Conservation (phyloP, 2,113 vertebrate genomes). For the Merops nubicus region DNA sequence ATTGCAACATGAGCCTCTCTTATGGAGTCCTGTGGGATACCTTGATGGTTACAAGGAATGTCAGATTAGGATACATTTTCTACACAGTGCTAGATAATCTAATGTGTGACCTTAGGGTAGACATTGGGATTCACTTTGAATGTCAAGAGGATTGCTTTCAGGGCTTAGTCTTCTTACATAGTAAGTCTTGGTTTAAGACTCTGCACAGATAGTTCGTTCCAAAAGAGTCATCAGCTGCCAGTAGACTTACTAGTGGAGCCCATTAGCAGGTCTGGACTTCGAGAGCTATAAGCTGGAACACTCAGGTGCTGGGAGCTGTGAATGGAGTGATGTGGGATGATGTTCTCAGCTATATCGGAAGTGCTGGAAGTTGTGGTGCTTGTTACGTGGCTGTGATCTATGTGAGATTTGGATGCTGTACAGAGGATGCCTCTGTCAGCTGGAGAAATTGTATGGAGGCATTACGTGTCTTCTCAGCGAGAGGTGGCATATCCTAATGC, state of each 20-base stretch:
- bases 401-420: background rate
- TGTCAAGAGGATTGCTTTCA: background rate
- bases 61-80: background rate
- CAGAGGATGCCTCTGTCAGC: background rate
- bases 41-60: background rate
- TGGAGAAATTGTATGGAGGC: background rate
- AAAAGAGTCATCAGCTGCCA: background rate
- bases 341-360: background rate
- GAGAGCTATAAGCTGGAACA: background rate
- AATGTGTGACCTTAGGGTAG: background rate
- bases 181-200: background rate
- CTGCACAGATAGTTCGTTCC: background rate
- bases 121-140: background rate
- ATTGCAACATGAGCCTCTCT: background rate
- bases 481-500: background rate
- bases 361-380: background rate
- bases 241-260: background rate
- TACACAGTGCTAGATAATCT: background rate
- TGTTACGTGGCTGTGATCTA: background rate
- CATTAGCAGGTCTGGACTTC: background rate
- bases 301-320: background rate
- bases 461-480: background rate
- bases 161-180: background rate
- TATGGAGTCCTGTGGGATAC: background rate
- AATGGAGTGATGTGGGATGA: background rate